A percentile compares a stretch with the other conserved stretches of the same genome.
phyloP scores from a whole-genome alignment of 2,797 vertebrate genomes.

The Lacerta agilis region DNA sequence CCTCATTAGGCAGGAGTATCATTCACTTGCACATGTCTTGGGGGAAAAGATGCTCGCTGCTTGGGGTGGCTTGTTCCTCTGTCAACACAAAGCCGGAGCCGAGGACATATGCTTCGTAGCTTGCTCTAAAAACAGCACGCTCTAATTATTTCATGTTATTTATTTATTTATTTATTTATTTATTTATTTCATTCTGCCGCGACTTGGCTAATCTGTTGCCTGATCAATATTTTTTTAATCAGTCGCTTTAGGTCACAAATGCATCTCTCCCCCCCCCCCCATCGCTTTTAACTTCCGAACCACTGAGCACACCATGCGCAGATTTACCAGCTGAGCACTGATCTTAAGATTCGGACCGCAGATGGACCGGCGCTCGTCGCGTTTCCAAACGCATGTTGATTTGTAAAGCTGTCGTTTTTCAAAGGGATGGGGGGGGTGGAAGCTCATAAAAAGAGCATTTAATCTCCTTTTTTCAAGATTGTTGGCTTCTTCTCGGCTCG shows the following conservation, averaged over 20 bases:
- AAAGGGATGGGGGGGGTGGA: not conserved
- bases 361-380: not conserved
- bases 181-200: not conserved
- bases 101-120: slow-evolving; percentile 46
- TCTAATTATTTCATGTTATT: slow-evolving; percentile 51
- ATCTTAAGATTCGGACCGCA: not conserved
- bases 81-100: slow-evolving; percentile 47
- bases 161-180: too few relatives aligned
- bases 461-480: not conserved
- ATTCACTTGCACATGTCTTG: slow-evolving; percentile 60
- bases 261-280: not conserved
- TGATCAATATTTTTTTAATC: slow-evolving; percentile 45
- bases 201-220: slow-evolving; percentile 39
- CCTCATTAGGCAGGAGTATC: slow-evolving; percentile 64
- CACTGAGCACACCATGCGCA: not conserved
- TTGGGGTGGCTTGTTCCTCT: slow-evolving; percentile 52
- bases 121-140: not conserved
- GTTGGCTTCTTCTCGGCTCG: fast-evolving
- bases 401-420: not conserved
- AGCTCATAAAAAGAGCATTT: not conserved
- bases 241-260: not conserved
- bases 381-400: not conserved
- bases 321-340: not conserved
- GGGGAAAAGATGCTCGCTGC: slow-evolving; percentile 41
- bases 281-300: not conserved